Evolutionary conservation across 2,888 invertebrate species (phyloP).

Genomic region (Tanytarsus gracilentus): DNA sequence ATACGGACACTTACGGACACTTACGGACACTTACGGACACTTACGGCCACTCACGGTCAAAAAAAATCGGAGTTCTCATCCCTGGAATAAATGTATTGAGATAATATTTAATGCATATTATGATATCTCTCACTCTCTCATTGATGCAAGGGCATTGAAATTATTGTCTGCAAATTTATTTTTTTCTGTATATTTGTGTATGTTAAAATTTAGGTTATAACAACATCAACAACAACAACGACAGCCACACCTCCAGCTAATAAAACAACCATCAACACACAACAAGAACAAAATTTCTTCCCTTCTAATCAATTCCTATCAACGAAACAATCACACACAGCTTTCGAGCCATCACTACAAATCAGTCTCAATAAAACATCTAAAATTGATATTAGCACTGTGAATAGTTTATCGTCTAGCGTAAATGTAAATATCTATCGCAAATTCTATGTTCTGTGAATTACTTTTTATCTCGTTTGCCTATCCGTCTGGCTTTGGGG

Average conservation of each 20-base stretch:
- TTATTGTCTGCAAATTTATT: not conserved
- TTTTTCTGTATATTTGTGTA: not conserved
- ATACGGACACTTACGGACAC: too few species aligned
- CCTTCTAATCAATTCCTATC: constrained; percentile 15
- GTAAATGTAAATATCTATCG: constrained; percentile 22
- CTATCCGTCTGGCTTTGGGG: too few species aligned
- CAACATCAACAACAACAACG: constrained; percentile 16
- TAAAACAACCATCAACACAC: constrained; percentile 22
- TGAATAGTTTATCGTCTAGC: constrained; percentile 23
- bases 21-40: too few species aligned
- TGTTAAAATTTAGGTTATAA: constrained; percentile 21
- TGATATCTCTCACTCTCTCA: too few species aligned
- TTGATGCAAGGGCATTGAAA: too few species aligned
- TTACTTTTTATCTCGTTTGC: not conserved
- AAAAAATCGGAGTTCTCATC: too few species aligned
- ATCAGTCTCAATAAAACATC: not conserved
- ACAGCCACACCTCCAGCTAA: constrained; percentile 9
- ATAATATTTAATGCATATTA: too few species aligned
- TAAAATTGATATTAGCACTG: not conserved
- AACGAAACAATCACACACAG: constrained; percentile 24
- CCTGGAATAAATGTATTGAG: too few species aligned
- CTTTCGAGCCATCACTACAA: constrained; percentile 9
- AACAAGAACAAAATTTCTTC: constrained; percentile 6
- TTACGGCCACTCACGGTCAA: too few species aligned
- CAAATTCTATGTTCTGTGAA: not conserved